Evolutionary conservation across 2,888 invertebrate species (phyloP).

Genomic region (Orchesella flavescens): DNA sequence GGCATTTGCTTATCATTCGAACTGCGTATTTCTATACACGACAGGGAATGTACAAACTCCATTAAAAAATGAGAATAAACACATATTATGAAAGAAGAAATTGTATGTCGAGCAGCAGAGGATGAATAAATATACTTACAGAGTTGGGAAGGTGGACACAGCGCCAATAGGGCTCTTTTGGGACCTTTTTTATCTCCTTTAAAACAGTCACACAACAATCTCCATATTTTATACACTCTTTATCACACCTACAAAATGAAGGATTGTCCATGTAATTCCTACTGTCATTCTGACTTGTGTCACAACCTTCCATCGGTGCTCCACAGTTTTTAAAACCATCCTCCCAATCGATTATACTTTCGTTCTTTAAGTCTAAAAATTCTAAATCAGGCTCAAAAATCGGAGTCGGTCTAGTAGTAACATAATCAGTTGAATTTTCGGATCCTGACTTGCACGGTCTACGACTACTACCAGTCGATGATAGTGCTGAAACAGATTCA

Average conservation of each 20-base stretch:
- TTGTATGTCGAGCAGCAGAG: conserved; percentile 7
- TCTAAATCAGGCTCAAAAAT: not conserved
- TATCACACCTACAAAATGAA: conserved; percentile 63
- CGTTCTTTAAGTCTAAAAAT: conserved; percentile 23
- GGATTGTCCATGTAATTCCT: conserved; percentile 18
- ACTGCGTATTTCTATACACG: conserved; percentile 50
- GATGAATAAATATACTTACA: no score
- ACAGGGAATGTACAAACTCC: no score
- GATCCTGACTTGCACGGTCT: no score
- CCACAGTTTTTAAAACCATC: conserved; percentile 40
- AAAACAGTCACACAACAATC: conserved; percentile 62
- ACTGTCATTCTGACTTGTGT: no score
- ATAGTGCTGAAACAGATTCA: no score
- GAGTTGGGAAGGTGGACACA: conserved; percentile 56
- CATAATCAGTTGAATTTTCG: no score
- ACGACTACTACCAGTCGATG: no score
- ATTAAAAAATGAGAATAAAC: not conserved
- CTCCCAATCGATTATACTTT: conserved; percentile 29
- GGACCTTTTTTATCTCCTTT: conserved; percentile 7
- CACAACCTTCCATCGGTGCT: conserved; percentile 12
- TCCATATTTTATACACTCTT: conserved; percentile 56
- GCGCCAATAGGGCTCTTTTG: conserved; percentile 52
- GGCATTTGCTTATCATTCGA: conserved; percentile 65
- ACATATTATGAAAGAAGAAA: not conserved
- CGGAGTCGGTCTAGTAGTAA: no score